Evolutionary conservation across 2,797 vertebrate genomes (phyloP).

Genomic region (Meda fulgida): DNA sequence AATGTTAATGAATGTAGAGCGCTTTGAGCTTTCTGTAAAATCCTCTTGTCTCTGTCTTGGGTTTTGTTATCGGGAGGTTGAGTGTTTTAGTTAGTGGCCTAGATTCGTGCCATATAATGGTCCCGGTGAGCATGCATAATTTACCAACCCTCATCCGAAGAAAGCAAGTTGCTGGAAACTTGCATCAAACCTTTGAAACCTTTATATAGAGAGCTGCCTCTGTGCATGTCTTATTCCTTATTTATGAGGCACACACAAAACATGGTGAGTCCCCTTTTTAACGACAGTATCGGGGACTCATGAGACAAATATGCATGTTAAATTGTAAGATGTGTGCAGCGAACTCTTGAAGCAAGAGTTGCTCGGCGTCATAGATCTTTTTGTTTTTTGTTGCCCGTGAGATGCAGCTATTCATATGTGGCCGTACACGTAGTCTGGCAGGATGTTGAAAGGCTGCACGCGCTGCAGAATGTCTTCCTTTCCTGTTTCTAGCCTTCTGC

Average conservation of each 20-base stretch:
- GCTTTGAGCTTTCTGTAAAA: constrained; percentile 24
- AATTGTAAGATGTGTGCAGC: constrained; percentile 44
- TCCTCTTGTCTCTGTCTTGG: constrained; percentile 59
- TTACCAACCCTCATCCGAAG: constrained; percentile 67
- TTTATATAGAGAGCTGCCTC: constrained; percentile 66
- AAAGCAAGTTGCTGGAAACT: constrained; percentile 62
- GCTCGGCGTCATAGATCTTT: constrained; percentile 37
- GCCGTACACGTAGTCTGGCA: constrained; percentile 59
- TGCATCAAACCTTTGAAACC: constrained; percentile 60
- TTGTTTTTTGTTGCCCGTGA: constrained; percentile 50
- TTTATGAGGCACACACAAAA: constrained; percentile 55
- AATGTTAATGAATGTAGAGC: background rate
- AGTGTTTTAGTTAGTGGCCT: constrained; percentile 74
- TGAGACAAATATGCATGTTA: constrained; percentile 22
- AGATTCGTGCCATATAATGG: constrained; percentile 73
- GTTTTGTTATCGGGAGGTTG: constrained; percentile 60
- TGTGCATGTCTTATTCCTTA: constrained; percentile 70
- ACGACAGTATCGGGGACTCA: constrained; percentile 42
- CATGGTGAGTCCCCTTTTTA: constrained; percentile 44
- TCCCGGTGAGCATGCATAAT: constrained; percentile 78
- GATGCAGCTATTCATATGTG: constrained; percentile 46
- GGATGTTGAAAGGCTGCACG: constrained; percentile 75
- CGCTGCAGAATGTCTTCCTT: constrained; percentile 74
- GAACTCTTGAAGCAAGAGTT: too few species aligned
- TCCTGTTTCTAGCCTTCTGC: constrained; percentile 71